phyloP scores from a whole-genome alignment of 2,888 invertebrate genomes.

The Empis stercorea region DNA sequence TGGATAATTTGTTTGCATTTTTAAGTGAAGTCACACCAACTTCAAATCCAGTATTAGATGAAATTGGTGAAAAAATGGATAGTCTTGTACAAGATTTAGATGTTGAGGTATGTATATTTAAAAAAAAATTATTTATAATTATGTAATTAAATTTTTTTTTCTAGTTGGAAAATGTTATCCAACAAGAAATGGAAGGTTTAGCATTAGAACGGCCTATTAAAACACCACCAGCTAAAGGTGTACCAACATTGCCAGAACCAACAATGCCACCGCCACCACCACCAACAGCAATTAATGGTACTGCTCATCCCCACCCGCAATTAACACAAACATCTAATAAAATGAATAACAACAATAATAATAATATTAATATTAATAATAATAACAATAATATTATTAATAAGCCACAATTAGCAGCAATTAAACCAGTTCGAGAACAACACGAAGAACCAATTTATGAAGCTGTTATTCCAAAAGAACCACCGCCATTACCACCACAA shows the following conservation, averaged over 20 bases:
- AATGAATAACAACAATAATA: too few relatives aligned
- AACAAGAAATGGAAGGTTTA: slow-evolving; percentile 45
- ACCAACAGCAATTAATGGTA: slow-evolving; percentile 26
- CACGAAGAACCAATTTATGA: slow-evolving; percentile 69
- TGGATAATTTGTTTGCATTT: slow-evolving; percentile 84
- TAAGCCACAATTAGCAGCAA: not conserved
- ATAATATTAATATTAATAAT: not conserved
- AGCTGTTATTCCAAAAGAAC: slow-evolving; percentile 59
- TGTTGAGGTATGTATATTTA: slow-evolving; percentile 46
- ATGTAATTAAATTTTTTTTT: slow-evolving; percentile 14
- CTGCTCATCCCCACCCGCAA: slow-evolving; percentile 20
- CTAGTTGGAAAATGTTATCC: slow-evolving; percentile 48
- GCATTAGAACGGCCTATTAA: slow-evolving; percentile 31
- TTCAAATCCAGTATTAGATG: slow-evolving; percentile 57
- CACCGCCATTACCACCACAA: slow-evolving; percentile 29
- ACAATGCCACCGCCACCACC: slow-evolving; percentile 62
- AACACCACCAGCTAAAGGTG: slow-evolving; percentile 25
- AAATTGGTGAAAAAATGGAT: slow-evolving; percentile 75
- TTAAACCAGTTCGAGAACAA: slow-evolving; percentile 4
- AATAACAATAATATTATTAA: not conserved
- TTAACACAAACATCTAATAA: not conserved
- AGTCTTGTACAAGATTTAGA: slow-evolving; percentile 69
- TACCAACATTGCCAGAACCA: slow-evolving; percentile 61
- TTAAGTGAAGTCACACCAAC: slow-evolving; percentile 61
- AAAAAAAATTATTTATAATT: too few relatives aligned